phyloP scores from a whole-genome alignment of 2,113 vertebrate genomes.

The Pteronura brasiliensis region DNA sequence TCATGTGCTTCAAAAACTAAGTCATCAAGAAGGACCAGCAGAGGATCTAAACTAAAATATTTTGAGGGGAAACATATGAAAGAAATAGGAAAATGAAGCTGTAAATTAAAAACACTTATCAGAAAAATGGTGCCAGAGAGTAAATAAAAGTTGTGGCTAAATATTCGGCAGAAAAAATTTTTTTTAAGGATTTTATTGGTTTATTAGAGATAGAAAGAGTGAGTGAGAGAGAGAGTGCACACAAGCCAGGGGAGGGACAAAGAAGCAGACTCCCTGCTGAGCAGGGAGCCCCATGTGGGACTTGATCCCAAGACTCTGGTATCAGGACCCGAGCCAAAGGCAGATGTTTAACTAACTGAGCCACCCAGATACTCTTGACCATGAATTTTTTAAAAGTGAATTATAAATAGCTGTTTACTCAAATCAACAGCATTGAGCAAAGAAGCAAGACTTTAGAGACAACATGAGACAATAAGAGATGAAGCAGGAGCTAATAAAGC shows the following conservation, averaged over 20 bases:
- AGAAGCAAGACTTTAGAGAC: background rate
- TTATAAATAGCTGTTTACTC: background rate
- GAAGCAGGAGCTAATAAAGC: background rate
- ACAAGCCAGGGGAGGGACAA: background rate
- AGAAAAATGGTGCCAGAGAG: background rate
- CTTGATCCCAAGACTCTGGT: background rate
- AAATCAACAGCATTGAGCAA: background rate
- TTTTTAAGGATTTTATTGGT: background rate
- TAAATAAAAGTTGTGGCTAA: background rate
- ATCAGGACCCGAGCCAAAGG: background rate
- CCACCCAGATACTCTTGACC: too few species aligned
- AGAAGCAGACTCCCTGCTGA: background rate
- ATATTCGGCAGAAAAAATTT: background rate
- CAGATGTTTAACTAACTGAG: background rate
- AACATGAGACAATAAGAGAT: background rate
- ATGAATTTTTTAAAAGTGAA: background rate
- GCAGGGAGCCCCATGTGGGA: background rate
- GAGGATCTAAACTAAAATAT: background rate
- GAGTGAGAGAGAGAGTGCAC: background rate
- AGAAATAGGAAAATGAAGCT: background rate
- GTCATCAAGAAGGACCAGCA: background rate
- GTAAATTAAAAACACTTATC: background rate
- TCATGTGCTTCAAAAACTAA: background rate
- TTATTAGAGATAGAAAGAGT: too few species aligned
- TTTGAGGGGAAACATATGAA: background rate